These are phyloP conservation scores for Arvicanthis niloticus DNA, from an alignment of 2,113 vertebrate genomes.

Conservation along the genomic window DNA sequence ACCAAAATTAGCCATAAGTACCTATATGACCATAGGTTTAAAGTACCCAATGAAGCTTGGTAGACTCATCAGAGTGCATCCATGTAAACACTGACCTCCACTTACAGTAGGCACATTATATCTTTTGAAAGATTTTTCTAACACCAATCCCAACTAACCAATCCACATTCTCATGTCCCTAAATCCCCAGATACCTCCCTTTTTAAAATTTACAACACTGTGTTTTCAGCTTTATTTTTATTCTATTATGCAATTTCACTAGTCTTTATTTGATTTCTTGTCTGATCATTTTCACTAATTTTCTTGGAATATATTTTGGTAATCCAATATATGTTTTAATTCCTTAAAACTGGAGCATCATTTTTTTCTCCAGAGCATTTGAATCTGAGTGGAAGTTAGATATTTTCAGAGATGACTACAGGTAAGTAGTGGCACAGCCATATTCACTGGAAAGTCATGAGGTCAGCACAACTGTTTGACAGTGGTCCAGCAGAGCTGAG, in stretches of 20 bases:
- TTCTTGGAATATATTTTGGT: neutral
- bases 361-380: too few relatives aligned
- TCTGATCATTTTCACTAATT: neutral
- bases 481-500: too few relatives aligned
- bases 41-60: too few relatives aligned
- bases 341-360: neutral
- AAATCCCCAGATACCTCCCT: neutral
- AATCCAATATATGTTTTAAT: neutral
- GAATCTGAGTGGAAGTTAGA: too few relatives aligned
- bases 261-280: neutral
- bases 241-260: too few relatives aligned
- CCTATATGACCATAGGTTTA: neutral
- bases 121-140: neutral
- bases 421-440: too few relatives aligned
- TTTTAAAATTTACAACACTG: neutral
- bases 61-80: neutral
- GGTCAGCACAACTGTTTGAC: too few relatives aligned
- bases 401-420: too few relatives aligned
- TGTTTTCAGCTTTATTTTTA: neutral
- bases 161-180: neutral
- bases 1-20: neutral
- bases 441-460: too few relatives aligned
- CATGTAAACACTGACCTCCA: neutral
- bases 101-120: accelerated
- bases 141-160: too few relatives aligned